A percentile compares a stretch with the other conserved stretches of the same genome.
phyloP scores from a whole-genome alignment of 2,113 vertebrate species.

The Hydrolagus affinis region DNA sequence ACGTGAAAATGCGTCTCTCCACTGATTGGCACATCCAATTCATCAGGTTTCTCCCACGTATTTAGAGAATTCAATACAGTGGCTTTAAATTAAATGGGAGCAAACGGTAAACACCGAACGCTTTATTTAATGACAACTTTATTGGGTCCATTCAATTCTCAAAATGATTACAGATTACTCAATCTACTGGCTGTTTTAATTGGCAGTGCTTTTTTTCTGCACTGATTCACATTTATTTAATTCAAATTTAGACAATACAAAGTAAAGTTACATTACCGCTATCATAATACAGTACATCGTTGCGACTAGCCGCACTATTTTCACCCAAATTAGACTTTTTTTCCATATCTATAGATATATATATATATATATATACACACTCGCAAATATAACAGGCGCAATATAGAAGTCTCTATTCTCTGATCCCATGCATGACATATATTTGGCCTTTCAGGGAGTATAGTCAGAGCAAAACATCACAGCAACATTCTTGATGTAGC shows the following conservation, averaged over 20 bases:
- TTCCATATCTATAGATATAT: neutral
- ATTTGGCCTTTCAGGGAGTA: constrained; percentile 21
- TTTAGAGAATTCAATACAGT: constrained; percentile 19
- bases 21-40: neutral
- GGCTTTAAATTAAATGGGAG: neutral
- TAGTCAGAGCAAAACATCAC: constrained; percentile 10
- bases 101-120: neutral
- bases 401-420: constrained; percentile 17
- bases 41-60: neutral
- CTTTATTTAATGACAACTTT: constrained; percentile 13
- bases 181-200: neutral
- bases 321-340: neutral
- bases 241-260: neutral
- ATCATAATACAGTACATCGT: too few relatives aligned
- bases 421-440: constrained; percentile 22
- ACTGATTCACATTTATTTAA: neutral
- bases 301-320: neutral
- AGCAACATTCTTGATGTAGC: constrained; percentile 32
- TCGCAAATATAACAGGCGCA: neutral
- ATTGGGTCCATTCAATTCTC: constrained; percentile 1
- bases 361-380: too few relatives aligned
- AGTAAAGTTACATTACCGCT: neutral
- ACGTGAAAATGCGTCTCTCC: neutral
- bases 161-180: constrained; percentile 1
- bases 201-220: neutral